phyloP scores from a whole-genome alignment of 2,888 invertebrate species.

The Eupelmus urozonus region DNA sequence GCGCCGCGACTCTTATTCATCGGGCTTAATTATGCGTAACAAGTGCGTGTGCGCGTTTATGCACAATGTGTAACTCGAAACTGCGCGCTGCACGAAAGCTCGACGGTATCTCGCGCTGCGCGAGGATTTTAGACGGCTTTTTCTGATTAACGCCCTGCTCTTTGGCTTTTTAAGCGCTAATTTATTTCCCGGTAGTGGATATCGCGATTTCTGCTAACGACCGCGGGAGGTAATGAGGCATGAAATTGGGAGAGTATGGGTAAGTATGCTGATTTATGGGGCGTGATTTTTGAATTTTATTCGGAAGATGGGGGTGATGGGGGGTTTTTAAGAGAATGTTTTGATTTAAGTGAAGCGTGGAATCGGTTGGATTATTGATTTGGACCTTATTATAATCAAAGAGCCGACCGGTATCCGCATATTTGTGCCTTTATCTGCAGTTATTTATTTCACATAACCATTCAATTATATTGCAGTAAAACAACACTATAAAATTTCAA shows the following conservation, averaged over 20 bases:
- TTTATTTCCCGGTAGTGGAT: neutral
- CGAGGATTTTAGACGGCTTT: neutral
- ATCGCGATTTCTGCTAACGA: neutral
- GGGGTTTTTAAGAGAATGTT: no score
- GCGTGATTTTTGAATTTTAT: no score
- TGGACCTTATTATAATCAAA: no score
- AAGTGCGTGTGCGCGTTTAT: constrained; percentile 7
- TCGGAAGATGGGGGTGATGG: no score
- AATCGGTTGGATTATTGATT: no score
- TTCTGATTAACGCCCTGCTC: neutral
- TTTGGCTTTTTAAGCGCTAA: neutral
- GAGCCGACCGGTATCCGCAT: no score
- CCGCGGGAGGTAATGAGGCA: neutral
- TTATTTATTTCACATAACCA: no score
- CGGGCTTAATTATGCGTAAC: constrained; percentile 44
- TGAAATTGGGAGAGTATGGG: neutral
- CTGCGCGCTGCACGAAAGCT: neutral
- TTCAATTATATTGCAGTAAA: no score
- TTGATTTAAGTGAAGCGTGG: no score
- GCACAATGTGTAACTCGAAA: neutral
- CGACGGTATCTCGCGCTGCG: no score
- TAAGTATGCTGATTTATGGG: neutral
- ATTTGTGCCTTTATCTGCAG: no score
- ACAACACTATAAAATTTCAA: no score
- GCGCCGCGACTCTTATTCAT: constrained; percentile 24